phyloP scores from a whole-genome alignment of 2,797 vertebrate genomes.

The Tamandua tetradactyla region DNA sequence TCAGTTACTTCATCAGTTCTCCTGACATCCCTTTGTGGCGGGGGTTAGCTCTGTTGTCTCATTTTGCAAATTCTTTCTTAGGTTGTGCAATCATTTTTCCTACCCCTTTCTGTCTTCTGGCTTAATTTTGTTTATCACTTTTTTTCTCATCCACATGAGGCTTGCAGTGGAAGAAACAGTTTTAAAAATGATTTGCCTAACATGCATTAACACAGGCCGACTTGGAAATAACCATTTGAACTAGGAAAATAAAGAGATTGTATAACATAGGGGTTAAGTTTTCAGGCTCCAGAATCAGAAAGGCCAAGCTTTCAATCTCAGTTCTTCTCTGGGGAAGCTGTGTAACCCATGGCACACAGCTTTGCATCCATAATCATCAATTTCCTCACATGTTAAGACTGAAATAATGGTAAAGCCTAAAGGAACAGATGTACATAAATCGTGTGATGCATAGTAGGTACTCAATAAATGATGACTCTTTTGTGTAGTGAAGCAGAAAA shows the following conservation, averaged over 20 bases:
- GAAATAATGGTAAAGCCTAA: neutral
- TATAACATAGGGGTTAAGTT: neutral
- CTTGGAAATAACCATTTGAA: neutral
- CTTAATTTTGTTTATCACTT: neutral
- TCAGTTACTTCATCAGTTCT: neutral
- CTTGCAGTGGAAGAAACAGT: neutral
- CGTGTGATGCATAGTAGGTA: fast-evolving
- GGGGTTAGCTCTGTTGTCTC: neutral
- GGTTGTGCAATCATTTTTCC: neutral
- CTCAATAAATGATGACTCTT: neutral
- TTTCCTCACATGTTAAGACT: neutral
- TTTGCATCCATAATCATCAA: neutral
- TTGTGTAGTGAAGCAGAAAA: neutral
- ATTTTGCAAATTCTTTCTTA: neutral
- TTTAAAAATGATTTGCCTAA: neutral
- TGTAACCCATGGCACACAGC: fast-evolving
- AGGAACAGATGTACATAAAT: neutral
- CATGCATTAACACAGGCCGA: neutral
- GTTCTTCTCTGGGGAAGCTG: neutral
- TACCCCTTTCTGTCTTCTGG: neutral
- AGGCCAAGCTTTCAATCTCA: neutral
- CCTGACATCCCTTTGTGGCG: neutral
- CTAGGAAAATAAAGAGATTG: neutral
- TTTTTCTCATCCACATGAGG: neutral
- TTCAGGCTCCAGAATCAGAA: neutral